Evolutionary conservation across 2,113 vertebrate species (phyloP).

Genomic region (Cricetomys ansorgei): DNA sequence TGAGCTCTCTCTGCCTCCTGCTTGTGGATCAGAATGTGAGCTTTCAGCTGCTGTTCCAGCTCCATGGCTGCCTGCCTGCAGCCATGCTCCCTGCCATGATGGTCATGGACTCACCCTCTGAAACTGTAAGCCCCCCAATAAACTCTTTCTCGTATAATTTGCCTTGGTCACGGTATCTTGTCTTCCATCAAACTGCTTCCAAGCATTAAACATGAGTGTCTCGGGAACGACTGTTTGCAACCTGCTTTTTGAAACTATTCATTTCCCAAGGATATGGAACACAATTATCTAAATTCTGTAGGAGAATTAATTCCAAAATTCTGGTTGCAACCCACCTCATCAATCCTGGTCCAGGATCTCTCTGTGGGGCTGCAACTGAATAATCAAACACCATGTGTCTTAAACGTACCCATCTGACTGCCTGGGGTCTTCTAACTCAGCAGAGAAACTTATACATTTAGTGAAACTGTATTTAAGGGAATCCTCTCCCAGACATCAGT

Average conservation of each 20-base stretch:
- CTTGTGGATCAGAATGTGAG: neutral
- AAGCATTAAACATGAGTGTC: neutral
- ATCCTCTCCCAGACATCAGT: neutral
- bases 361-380: neutral
- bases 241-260: neutral
- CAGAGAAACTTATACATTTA: neutral
- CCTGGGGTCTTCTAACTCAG: slow-evolving; percentile 30
- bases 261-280: slow-evolving; percentile 47
- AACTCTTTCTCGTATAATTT: neutral
- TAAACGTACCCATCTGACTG: slow-evolving; percentile 12
- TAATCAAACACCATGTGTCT: neutral
- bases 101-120: neutral
- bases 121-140: neutral
- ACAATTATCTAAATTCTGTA: slow-evolving; percentile 39
- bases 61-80: neutral
- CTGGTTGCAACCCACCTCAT: neutral
- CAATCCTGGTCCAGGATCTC: slow-evolving; percentile 2
- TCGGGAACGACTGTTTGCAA: neutral
- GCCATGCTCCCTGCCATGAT: neutral
- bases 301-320: slow-evolving; percentile 51
- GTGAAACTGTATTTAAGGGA: neutral
- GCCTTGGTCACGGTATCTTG: neutral
- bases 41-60: no score
- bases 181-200: neutral
- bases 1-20: neutral